These are phyloP conservation scores for Bothrops jararaca DNA, from an alignment of 2,113 vertebrate species.

Conservation along the genomic window DNA sequence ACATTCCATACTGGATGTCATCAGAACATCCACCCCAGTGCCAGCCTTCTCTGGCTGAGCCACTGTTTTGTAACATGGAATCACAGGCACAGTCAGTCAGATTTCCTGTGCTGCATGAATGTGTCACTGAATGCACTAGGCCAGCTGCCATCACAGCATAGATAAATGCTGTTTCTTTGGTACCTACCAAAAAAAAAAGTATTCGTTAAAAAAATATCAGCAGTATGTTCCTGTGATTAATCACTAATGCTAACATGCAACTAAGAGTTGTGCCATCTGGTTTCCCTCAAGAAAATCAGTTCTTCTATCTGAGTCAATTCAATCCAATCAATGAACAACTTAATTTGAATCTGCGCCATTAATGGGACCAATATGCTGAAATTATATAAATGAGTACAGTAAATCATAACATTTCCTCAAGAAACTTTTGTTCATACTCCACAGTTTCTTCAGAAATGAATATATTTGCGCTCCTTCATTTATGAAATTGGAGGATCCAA, in stretches of 20 bases:
- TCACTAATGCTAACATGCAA: not conserved
- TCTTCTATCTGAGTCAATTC: not conserved
- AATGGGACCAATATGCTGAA: not conserved
- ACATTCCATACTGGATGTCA: constrained; percentile 85
- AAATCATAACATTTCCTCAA: not conserved
- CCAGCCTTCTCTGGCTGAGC: constrained; percentile 81
- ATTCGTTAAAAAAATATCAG: not conserved
- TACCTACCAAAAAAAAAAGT: constrained; percentile 73
- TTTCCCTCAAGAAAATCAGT: not conserved
- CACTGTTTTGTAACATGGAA: constrained; percentile 69
- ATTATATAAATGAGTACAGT: not conserved
- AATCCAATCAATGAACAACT: not conserved
- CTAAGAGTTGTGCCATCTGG: not conserved
- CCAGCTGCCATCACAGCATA: constrained; percentile 86
- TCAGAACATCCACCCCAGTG: constrained; percentile 98
- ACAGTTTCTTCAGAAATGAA: not conserved
- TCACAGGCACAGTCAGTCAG: constrained; percentile 92
- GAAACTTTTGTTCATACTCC: not conserved
- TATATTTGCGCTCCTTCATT: not conserved
- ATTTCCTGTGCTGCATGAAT: constrained; percentile 89
- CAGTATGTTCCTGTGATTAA: accelerated
- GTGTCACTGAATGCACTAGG: constrained; percentile 88
- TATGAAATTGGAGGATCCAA: not conserved
- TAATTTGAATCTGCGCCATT: not conserved
- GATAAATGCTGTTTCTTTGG: constrained; percentile 92